Base-by-base conservation (phyloP, 2,113 vertebrate genomes). In the Synodontis membranacea region DNA sequence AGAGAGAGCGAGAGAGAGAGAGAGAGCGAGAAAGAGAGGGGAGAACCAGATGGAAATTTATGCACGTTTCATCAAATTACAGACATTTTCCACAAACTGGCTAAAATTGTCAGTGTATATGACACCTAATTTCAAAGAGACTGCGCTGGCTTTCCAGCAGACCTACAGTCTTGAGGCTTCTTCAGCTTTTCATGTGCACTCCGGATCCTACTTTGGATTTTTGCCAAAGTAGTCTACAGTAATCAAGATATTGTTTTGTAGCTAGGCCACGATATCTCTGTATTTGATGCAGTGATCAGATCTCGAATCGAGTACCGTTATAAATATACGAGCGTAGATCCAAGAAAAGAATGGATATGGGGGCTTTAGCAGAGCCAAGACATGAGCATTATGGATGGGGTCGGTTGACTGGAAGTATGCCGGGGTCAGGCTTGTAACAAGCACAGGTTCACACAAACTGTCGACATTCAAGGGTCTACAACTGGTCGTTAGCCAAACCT, bases 221-320 rank as follows among this genome's bases (percentile, higher is more conserved):
- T 14, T 58, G 68, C 82, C 15, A n/a, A 48, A 87, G 87, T 86
- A 86, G 58, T 58, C 84, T 86, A 9, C 87, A 86, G 74, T 80
- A 23, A 88, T 86, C 70, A 82, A 58, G 21, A 54, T 44, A n/a
- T 81, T 83, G 19, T 21, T 87, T 90, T 85, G 83, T 80, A 74
- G 5, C 21, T 44, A 9, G 52, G 80, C 83, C 72, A 66, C 62
- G 76, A 56, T 50, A 83, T 84, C 66, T 25, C 54, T 82, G 23
- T 58, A 60, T 60, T 64, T 54, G 82, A 82, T 78, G 2, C 44
- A 34, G 68, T 75, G 60, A 28, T 70, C 54, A 7, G 79, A 25
- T 79, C 52, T 80, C 72, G 62, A 66, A 50, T 48, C 5, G n/a
- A 50, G 80, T 28, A 39, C 34, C 62, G 80, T 54, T 62, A 58